A percentile compares a stretch with the other conserved stretches of the same genome.
phyloP scores from a whole-genome alignment of 2,888 invertebrate genomes.

The Diarsia rubi region DNA sequence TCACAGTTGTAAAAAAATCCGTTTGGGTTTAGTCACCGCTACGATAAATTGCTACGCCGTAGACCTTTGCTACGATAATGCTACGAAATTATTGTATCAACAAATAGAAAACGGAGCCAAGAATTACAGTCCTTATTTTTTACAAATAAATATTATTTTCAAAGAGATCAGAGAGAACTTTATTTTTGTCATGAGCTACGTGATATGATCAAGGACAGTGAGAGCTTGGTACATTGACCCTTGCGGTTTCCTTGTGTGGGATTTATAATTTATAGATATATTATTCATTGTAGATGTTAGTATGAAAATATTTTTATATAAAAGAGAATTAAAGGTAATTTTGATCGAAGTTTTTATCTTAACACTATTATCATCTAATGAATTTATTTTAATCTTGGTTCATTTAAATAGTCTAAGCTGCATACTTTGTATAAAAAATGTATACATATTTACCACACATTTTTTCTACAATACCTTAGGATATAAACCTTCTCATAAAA shows the following conservation, averaged over 20 bases:
- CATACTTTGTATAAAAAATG: neutral
- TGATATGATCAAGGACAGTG: slow-evolving; percentile 7
- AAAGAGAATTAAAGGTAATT: neutral
- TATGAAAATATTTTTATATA: neutral
- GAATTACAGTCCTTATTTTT: neutral
- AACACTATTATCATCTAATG: neutral
- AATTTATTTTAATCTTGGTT: neutral
- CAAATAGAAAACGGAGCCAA: neutral
- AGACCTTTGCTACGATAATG: slow-evolving; percentile 27
- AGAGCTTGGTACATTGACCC: slow-evolving; percentile 22
- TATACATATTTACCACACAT: neutral
- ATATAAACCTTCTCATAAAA: neutral
- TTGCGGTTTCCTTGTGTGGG: neutral
- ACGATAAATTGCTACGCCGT: slow-evolving; percentile 50
- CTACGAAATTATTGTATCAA: neutral
- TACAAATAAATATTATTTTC: neutral
- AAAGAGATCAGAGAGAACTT: neutral
- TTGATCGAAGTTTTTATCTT: neutral
- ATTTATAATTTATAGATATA: neutral
- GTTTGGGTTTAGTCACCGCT: neutral
- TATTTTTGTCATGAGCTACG: neutral
- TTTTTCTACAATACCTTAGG: neutral
- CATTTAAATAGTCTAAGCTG: neutral
- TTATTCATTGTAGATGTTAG: neutral
- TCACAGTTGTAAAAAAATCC: neutral